Conservation (phyloP, 2,113 vertebrate genomes). For the Tupaia tana region DNA sequence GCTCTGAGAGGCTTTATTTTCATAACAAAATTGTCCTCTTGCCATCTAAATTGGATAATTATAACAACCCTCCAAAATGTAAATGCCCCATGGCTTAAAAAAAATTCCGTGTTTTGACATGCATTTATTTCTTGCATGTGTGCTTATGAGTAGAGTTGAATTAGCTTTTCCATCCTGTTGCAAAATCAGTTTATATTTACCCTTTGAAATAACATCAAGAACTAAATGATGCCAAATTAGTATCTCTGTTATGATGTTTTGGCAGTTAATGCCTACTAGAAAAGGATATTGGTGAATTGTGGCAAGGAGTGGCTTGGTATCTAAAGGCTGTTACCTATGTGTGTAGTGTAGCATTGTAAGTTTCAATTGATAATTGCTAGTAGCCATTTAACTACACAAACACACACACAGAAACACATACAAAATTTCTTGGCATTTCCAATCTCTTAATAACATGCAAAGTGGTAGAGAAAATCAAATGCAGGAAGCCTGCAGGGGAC, state of each 20-base stretch:
- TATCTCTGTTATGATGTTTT: background rate
- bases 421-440: background rate
- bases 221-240: constrained; percentile 34
- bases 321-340: background rate
- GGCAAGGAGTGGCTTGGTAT: background rate
- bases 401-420: background rate
- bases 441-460: background rate
- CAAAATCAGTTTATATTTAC: constrained; percentile 56
- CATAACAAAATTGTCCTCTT: constrained; percentile 60
- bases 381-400: background rate
- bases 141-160: constrained; percentile 43
- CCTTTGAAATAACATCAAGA: constrained; percentile 53
- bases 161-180: constrained; percentile 35
- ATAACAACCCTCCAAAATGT: constrained; percentile 39
- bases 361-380: background rate
- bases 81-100: constrained; percentile 45
- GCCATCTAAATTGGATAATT: constrained; percentile 70
- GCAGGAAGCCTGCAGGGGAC: background rate
- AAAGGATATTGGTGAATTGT: background rate
- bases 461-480: background rate
- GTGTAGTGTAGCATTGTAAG: background rate
- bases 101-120: constrained; percentile 64
- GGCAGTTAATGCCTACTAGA: constrained; percentile 19
- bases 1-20: constrained; percentile 50
- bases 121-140: constrained; percentile 62